Evolutionary conservation across 2,797 vertebrate species (phyloP).

Genomic region (Protosalanx chinensis): DNA sequence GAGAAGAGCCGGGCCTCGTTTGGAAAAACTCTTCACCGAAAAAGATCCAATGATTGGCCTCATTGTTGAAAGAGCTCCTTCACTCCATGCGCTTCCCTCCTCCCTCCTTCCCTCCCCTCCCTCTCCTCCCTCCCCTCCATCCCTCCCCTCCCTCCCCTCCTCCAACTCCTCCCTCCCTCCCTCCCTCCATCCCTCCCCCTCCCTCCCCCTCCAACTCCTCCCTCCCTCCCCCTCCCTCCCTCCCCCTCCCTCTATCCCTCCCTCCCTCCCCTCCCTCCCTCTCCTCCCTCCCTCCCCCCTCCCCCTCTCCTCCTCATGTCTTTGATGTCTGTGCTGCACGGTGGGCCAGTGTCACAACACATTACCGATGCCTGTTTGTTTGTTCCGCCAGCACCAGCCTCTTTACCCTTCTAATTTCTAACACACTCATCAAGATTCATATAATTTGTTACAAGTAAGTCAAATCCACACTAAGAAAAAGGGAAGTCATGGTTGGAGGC

Average conservation of each 20-base stretch:
- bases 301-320: slow-evolving; percentile 11
- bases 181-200: too few relatives aligned
- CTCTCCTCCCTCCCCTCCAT: neutral
- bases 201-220: too few relatives aligned
- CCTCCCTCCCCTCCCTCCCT: too few relatives aligned
- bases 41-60: too few relatives aligned
- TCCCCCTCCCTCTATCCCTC: too few relatives aligned
- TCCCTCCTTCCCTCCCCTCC: too few relatives aligned
- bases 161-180: too few relatives aligned
- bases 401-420: slow-evolving; percentile 83
- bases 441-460: slow-evolving; percentile 95
- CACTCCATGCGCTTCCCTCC: neutral
- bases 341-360: slow-evolving; percentile 61
- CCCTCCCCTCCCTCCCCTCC: too few relatives aligned
- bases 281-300: too few relatives aligned
- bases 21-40: neutral
- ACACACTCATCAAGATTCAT: slow-evolving; percentile 91
- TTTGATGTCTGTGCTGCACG: slow-evolving; percentile 44
- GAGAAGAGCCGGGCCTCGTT: neutral
- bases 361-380: slow-evolving; percentile 60
- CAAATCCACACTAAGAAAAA: slow-evolving; percentile 88
- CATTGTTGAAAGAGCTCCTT: neutral
- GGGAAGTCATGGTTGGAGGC: slow-evolving; percentile 97
- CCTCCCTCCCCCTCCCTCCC: too few relatives aligned
- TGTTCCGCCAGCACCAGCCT: slow-evolving; percentile 54